phyloP scores from a whole-genome alignment of 2,888 invertebrate genomes.

The Pammene fasciana region DNA sequence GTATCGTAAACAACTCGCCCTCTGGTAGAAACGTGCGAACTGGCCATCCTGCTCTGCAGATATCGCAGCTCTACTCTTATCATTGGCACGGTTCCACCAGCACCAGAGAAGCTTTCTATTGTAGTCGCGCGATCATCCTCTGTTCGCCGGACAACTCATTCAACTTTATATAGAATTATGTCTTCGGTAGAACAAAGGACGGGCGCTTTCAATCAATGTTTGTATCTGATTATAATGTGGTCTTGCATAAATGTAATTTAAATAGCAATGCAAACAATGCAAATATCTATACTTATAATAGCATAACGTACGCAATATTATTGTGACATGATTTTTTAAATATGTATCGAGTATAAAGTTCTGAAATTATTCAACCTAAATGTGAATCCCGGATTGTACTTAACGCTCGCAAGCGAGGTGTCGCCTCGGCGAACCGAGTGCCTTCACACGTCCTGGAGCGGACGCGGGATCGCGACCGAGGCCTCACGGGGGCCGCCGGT shows the following conservation, averaged over 20 bases:
- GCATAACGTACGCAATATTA: constrained; percentile 25
- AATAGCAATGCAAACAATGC: constrained; percentile 31
- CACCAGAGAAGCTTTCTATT: background rate
- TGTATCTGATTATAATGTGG: constrained; percentile 13
- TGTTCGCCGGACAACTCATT: background rate
- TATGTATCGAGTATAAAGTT: constrained; percentile 21
- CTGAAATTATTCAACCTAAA: constrained; percentile 18
- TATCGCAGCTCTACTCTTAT: too few relatives aligned
- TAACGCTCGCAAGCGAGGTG: constrained; percentile 24
- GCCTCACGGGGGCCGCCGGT: constrained; percentile 14
- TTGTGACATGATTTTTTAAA: constrained; percentile 19
- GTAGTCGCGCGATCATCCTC: constrained; percentile 1
- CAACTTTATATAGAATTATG: background rate
- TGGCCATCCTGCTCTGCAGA: background rate
- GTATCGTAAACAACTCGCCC: constrained; percentile 11
- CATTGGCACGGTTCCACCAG: constrained; percentile 11
- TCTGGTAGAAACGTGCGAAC: constrained; percentile 1
- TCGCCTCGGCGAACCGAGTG: constrained; percentile 15
- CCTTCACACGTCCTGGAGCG: constrained; percentile 3
- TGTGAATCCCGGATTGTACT: constrained; percentile 31
- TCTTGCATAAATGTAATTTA: constrained; percentile 24
- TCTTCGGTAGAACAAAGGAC: constrained; percentile 14
- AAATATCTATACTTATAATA: constrained; percentile 33
- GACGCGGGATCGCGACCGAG: constrained; percentile 10
- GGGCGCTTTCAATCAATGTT: constrained; percentile 5